A percentile compares a stretch with the other conserved stretches of the same genome.
Conservation (phyloP, 1,140 invertebrate species). For the Alviniconcha marisindica region DNA sequence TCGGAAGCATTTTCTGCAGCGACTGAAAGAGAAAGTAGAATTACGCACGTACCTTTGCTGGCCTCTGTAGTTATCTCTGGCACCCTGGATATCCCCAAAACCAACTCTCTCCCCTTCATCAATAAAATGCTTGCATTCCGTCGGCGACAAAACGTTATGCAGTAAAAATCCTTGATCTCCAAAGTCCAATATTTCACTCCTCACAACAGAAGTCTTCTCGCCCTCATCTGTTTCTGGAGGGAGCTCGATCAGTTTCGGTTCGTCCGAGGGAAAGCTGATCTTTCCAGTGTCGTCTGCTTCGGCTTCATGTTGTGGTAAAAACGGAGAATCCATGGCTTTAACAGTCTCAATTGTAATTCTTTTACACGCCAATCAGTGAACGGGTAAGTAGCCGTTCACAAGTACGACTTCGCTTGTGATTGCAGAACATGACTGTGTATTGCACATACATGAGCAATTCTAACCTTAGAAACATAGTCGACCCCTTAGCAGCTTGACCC, state of each 20-base stretch:
- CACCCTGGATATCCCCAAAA: constrained; percentile 55
- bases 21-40: not conserved
- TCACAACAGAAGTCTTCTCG: not conserved
- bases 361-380: too few species aligned
- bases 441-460: too few species aligned
- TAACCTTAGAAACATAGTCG: too few species aligned
- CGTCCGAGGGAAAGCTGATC: constrained; percentile 41
- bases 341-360: too few species aligned
- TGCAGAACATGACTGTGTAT: too few species aligned
- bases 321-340: not conserved
- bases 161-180: constrained; percentile 66
- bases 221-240: not conserved
- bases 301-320: constrained; percentile 38
- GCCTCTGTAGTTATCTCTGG: constrained; percentile 58
- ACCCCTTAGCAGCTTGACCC: too few species aligned
- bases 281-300: constrained; percentile 51
- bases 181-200: constrained; percentile 61
- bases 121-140: constrained; percentile 58
- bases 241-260: constrained; percentile 39
- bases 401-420: too few species aligned
- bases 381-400: too few species aligned
- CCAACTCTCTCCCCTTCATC: constrained; percentile 59
- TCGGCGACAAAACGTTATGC: constrained; percentile 50
- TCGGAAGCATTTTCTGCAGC: not conserved
- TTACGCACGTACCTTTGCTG: constrained; percentile 53